Conservation (phyloP, 2,888 invertebrate genomes). For the Zhuqinia jingwanae region DNA sequence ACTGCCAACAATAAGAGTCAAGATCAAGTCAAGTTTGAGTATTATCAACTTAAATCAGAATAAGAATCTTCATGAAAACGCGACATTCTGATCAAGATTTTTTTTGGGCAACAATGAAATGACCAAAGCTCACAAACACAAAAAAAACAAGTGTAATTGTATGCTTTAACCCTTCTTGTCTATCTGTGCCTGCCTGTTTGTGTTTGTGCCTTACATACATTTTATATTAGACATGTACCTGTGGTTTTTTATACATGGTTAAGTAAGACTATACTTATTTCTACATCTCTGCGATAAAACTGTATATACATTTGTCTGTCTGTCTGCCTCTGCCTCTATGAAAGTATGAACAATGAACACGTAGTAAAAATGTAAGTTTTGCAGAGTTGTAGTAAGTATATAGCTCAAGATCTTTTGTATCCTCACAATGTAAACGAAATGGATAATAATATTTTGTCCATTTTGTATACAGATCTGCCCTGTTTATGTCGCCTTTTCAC, state of each 20-base stretch:
- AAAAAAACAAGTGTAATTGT: constrained; percentile 26
- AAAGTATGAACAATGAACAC: not conserved
- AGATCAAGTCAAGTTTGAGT: not conserved
- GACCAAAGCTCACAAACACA: not conserved
- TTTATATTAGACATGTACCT: not conserved
- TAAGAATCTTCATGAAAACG: not conserved
- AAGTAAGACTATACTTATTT: not conserved
- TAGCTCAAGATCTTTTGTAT: not conserved
- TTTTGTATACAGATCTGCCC: not conserved
- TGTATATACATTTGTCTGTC: not conserved
- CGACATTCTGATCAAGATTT: not conserved
- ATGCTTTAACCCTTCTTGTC: not conserved
- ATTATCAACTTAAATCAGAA: not conserved
- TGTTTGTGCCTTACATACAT: not conserved
- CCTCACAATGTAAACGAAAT: constrained; percentile 16
- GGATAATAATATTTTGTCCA: not conserved
- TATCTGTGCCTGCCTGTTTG: not conserved
- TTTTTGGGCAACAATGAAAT: constrained; percentile 2
- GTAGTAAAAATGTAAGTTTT: too few relatives aligned
- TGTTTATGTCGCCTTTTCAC: constrained; percentile 39
- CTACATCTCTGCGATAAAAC: not conserved
- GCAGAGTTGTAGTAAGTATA: too few relatives aligned
- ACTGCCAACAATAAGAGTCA: not conserved
- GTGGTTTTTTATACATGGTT: not conserved
- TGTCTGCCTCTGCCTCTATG: not conserved